phyloP scores from a whole-genome alignment of 2,113 vertebrate genomes.

The Atlantisia rogersi region DNA sequence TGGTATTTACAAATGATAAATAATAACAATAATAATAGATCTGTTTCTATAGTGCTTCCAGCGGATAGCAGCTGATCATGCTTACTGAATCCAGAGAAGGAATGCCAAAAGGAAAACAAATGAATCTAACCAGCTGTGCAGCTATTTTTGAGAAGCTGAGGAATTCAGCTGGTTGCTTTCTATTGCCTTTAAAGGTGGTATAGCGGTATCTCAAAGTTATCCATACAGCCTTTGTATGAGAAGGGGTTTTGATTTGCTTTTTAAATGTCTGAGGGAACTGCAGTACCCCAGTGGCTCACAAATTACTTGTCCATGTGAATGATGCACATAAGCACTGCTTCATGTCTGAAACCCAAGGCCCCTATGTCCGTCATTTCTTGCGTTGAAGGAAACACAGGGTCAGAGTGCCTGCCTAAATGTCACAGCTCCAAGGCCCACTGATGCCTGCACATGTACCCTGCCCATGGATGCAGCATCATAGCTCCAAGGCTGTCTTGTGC shows the following conservation, averaged over 20 bases:
- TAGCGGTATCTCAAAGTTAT: background rate
- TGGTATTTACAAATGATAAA: background rate
- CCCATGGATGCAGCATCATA: accelerated
- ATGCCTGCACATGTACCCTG: accelerated
- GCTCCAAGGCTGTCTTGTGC: background rate
- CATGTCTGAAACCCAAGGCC: background rate
- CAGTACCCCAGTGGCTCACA: background rate
- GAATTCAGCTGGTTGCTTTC: constrained; percentile 3
- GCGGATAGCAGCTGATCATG: constrained; percentile 39
- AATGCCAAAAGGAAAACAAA: constrained; percentile 48
- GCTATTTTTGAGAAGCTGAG: constrained; percentile 50
- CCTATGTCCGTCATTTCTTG: background rate
- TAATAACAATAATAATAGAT: constrained; percentile 25
- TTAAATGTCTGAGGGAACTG: background rate
- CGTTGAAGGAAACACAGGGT: accelerated
- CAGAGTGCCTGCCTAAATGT: background rate
- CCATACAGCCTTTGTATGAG: background rate
- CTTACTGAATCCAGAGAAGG: constrained; percentile 23
- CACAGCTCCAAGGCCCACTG: background rate
- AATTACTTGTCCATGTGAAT: accelerated
- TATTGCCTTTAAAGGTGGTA: constrained; percentile 39
- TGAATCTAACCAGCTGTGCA: constrained; percentile 41
- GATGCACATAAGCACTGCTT: background rate
- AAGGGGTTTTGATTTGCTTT: background rate
- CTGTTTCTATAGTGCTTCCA: constrained; percentile 22